Base-by-base conservation (phyloP, 2,888 invertebrate species). In the Sinohyriopsis cumingii region DNA sequence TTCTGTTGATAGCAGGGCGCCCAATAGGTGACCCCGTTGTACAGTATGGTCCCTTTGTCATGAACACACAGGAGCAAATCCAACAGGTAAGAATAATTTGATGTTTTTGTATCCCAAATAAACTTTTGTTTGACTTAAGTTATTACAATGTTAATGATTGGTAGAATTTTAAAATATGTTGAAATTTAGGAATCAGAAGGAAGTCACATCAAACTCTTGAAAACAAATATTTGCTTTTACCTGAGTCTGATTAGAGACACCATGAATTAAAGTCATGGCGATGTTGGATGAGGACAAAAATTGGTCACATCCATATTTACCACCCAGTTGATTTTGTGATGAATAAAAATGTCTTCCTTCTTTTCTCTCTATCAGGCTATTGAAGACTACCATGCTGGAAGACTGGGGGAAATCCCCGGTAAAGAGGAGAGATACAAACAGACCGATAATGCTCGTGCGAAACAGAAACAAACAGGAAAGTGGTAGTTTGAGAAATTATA, bases 1-100 rank as follows among this genome's bases (percentile, higher is more conserved):
- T 81, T 18, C 71, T 86, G 55, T 68, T 86, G 28, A 78, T 81
- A 20, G 83, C 82, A 62, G 86, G 86, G 5, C 73, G 83, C 67
- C 86, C 86, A 4, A 73, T 86, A 15, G 75, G 74, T 15, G 86
- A 86, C 65, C 84, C 86, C 2, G 75, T 86, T 7, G 84, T 80
- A 1, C 74, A 73, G 63, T 81, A 83, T 71, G 86, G 86, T n/a
- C 86, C 86, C 9, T 86, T 86, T 74, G 86, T 85, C 18, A 86
- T 86, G 86, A 84, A 82, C 63, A 84, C 84, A 24, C 75, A 83
- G 63, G 81, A 83, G 61, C 82, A 86, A 76, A 86, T 86, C 33
- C 68, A 80, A 55, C 80, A 86, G 80, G 86, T 82, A 59, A 59
- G 53, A 45, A 68, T n/a, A 5, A 22, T 28, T 54, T 54, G 56